Conservation (phyloP, 2,888 invertebrate genomes). For the Malachius bipustulatus region DNA sequence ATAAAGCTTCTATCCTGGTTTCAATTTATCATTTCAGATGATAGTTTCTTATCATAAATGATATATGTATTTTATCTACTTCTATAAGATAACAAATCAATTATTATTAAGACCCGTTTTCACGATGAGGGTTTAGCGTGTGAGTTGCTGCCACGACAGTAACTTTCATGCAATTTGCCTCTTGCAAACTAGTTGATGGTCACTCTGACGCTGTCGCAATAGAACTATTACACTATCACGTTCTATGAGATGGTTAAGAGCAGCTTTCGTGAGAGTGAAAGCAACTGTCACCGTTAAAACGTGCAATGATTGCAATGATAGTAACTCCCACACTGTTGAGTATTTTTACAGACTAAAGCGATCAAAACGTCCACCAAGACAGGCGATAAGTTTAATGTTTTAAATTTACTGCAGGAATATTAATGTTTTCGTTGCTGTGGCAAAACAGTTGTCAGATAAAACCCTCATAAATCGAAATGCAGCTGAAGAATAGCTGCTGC, state of each 20-base stretch:
- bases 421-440: neutral
- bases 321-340: conserved; percentile 1
- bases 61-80: too few species aligned
- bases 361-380: neutral
- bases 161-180: conserved; percentile 3
- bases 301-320: neutral
- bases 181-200: neutral
- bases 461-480: too few species aligned
- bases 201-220: conserved; percentile 1
- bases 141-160: neutral
- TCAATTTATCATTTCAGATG: too few species aligned
- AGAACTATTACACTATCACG: conserved; percentile 2
- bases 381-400: neutral
- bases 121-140: conserved; percentile 2
- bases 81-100: too few species aligned
- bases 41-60: too few species aligned
- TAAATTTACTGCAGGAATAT: neutral
- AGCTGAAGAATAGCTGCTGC: too few species aligned
- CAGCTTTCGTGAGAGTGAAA: neutral
- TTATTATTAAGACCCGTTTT: conserved; percentile 1
- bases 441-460: neutral
- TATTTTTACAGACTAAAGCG: neutral
- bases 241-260: neutral
- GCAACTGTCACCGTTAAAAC: neutral
- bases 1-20: too few species aligned